phyloP scores from a whole-genome alignment of 2,888 invertebrate genomes.

The Drymonia ruficornis region DNA sequence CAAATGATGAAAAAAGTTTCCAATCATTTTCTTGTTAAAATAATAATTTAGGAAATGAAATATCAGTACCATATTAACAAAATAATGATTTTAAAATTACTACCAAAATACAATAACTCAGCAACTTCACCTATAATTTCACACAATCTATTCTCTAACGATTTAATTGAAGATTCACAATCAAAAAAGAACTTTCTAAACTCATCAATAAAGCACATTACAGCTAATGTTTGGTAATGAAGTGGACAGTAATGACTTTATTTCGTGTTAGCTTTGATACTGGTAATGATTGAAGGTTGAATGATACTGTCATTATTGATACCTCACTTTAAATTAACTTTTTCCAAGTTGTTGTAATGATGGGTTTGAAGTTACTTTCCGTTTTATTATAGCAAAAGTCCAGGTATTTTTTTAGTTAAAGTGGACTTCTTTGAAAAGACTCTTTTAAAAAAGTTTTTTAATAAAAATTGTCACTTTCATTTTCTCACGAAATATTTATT shows the following conservation, averaged over 20 bases:
- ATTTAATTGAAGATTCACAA: constrained; percentile 11
- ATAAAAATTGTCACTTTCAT: too few relatives aligned
- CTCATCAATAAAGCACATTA: fast-evolving
- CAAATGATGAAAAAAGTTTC: too few relatives aligned
- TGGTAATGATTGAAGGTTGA: constrained; percentile 14
- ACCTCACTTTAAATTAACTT: constrained; percentile 7
- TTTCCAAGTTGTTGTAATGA: constrained; percentile 3
- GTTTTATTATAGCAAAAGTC: background rate
- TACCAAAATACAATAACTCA: constrained; percentile 36
- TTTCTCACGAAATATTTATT: too few relatives aligned
- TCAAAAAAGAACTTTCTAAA: constrained; percentile 6
- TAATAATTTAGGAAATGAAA: too few relatives aligned
- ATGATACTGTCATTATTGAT: constrained; percentile 5
- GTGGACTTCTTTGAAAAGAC: too few relatives aligned
- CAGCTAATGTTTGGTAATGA: background rate
- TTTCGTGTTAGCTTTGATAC: constrained; percentile 48
- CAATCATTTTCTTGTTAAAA: too few relatives aligned
- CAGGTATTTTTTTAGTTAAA: too few relatives aligned
- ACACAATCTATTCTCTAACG: constrained; percentile 18
- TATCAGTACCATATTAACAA: background rate
- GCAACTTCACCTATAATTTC: constrained; percentile 44
- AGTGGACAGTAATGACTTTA: constrained; percentile 51
- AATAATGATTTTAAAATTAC: constrained; percentile 53
- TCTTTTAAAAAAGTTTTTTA: too few relatives aligned
- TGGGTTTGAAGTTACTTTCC: background rate